A percentile compares a stretch with the other conserved stretches of the same genome.
Evolutionary conservation across 2,888 invertebrate species (phyloP).

Genomic region (Glyphotaelius pellucidus): DNA sequence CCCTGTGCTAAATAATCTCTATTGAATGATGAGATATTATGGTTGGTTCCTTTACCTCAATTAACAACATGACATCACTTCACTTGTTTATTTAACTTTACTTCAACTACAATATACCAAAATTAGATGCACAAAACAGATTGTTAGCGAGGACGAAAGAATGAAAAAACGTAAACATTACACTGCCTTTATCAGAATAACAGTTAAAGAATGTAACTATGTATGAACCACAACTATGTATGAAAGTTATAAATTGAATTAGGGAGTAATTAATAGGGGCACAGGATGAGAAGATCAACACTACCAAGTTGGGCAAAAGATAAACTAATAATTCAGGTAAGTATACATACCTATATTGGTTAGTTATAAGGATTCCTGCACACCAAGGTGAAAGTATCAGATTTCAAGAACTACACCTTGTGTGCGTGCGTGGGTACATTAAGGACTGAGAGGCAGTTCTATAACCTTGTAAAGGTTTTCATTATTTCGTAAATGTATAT

Average conservation of each 20-base stretch:
- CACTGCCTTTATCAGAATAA: neutral
- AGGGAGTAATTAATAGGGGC: neutral
- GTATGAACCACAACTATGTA: neutral
- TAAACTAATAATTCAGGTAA: neutral
- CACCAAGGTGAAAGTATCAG: neutral
- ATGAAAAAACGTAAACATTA: neutral
- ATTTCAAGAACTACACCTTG: neutral
- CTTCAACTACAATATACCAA: neutral
- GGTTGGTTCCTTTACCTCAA: neutral
- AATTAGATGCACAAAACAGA: neutral
- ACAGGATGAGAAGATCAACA: neutral
- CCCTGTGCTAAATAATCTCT: neutral
- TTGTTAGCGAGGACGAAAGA: neutral
- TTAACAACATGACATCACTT: constrained; percentile 6
- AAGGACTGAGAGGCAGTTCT: neutral
- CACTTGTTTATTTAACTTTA: neutral
- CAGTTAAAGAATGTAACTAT: neutral
- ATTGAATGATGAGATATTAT: neutral
- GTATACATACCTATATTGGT: neutral
- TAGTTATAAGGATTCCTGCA: neutral
- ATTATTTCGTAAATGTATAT: neutral
- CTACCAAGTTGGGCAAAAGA: neutral
- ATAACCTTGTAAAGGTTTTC: neutral
- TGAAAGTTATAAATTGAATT: neutral
- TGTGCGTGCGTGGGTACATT: neutral